These are phyloP conservation scores for Zaprionus camerounensis DNA, from an alignment of 1,140 invertebrate genomes.

Conservation along the genomic window DNA sequence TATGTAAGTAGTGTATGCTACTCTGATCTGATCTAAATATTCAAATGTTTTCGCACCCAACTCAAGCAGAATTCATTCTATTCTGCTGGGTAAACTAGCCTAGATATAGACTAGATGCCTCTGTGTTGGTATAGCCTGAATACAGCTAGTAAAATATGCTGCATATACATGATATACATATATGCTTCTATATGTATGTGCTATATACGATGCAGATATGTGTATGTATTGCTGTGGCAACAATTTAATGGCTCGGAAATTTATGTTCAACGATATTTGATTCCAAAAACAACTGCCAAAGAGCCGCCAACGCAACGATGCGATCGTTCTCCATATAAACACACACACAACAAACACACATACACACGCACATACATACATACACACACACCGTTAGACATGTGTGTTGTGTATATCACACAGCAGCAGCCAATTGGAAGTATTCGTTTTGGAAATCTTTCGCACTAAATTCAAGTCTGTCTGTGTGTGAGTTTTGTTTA, in stretches of 20 bases:
- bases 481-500: conserved; percentile 46
- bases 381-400: background rate
- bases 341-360: background rate
- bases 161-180: conserved; percentile 14
- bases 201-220: conserved; percentile 21
- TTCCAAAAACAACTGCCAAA: conserved; percentile 77
- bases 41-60: conserved; percentile 22
- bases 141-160: conserved; percentile 38
- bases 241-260: conserved; percentile 75
- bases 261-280: conserved; percentile 81
- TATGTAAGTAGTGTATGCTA: conserved; percentile 5
- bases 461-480: conserved; percentile 17
- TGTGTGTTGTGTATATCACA: conserved; percentile 31
- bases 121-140: conserved; percentile 25
- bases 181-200: conserved; percentile 20
- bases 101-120: conserved; percentile 15
- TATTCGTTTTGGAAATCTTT: conserved; percentile 59
- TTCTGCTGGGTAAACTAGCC: conserved; percentile 26
- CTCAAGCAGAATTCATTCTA: conserved; percentile 23
- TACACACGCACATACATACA: conserved; percentile 5
- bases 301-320: conserved; percentile 52
- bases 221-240: conserved; percentile 23
- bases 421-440: conserved; percentile 59
- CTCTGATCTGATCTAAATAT: conserved; percentile 38
- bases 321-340: conserved; percentile 20